Conservation (phyloP, 2,888 invertebrate genomes). For the Ichneumoninae sp. region DNA sequence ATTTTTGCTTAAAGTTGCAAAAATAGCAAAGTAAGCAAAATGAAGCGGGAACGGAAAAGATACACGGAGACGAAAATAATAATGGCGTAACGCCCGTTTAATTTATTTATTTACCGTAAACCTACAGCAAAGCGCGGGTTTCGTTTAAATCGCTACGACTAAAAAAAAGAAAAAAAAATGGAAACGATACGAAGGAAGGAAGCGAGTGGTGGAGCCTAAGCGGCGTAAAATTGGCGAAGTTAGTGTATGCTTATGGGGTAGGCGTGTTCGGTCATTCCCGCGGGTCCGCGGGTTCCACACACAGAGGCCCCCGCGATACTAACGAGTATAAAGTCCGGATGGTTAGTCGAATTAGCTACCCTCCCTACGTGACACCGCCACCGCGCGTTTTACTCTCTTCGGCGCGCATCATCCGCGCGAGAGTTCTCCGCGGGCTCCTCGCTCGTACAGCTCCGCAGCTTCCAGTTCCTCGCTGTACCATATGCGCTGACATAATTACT, state of each 20-base stretch:
- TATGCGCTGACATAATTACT: constrained; percentile 72
- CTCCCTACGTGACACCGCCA: constrained; percentile 77
- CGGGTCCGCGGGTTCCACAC: constrained; percentile 48
- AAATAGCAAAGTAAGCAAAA: constrained; percentile 48
- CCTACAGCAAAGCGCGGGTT: background rate
- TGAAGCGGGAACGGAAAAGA: constrained; percentile 36
- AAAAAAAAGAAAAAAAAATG: background rate
- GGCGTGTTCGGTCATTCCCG: constrained; percentile 75
- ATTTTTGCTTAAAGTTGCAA: background rate
- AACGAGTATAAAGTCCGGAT: constrained; percentile 77
- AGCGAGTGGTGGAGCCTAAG: constrained; percentile 69
- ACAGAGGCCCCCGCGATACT: constrained; percentile 59
- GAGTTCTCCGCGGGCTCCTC: background rate
- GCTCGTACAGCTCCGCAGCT: background rate
- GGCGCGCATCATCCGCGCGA: constrained; percentile 28
- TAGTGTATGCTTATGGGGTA: constrained; percentile 72
- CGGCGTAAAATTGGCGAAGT: constrained; percentile 79
- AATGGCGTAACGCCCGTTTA: background rate
- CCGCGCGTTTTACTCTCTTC: constrained; percentile 70
- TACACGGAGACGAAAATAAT: background rate
- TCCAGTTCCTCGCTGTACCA: constrained; percentile 7
- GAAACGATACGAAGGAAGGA: constrained; percentile 55
- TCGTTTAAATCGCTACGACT: constrained; percentile 10
- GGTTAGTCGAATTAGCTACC: constrained; percentile 78
- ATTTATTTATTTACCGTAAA: constrained; percentile 1